Evolutionary conservation across 2,888 invertebrate species (phyloP).

Genomic region (Xestobium rufovillosum): DNA sequence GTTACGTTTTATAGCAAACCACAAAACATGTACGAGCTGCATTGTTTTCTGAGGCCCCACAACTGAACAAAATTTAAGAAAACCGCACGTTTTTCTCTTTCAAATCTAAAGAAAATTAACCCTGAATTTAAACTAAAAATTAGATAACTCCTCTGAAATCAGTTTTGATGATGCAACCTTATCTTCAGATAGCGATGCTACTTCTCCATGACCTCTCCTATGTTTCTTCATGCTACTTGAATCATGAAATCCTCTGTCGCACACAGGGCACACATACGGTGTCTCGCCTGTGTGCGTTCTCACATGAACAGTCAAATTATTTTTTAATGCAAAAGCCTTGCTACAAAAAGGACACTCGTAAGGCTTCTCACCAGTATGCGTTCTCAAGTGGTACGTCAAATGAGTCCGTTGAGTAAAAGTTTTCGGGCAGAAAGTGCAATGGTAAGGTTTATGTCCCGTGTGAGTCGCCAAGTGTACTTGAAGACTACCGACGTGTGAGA

Average conservation of each 20-base stretch:
- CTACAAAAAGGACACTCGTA: slow-evolving; percentile 24
- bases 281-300: slow-evolving; percentile 42
- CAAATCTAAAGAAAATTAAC: too few relatives aligned
- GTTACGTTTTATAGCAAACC: too few relatives aligned
- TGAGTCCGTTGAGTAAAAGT: slow-evolving; percentile 32
- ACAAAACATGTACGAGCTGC: too few relatives aligned
- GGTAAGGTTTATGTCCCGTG: slow-evolving; percentile 35
- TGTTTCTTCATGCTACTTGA: slow-evolving; percentile 3
- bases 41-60: too few relatives aligned
- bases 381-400: slow-evolving; percentile 31
- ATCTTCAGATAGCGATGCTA: too few relatives aligned
- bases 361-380: slow-evolving; percentile 33
- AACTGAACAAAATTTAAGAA: too few relatives aligned
- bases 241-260: slow-evolving; percentile 35
- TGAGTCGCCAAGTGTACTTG: slow-evolving; percentile 34
- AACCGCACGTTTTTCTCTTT: too few relatives aligned
- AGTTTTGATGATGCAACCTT: too few relatives aligned
- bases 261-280: slow-evolving; percentile 41
- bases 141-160: too few relatives aligned
- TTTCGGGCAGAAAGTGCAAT: slow-evolving; percentile 40
- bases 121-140: too few relatives aligned
- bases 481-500: slow-evolving; percentile 31
- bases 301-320: slow-evolving; percentile 41
- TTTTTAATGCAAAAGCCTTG: slow-evolving; percentile 39
- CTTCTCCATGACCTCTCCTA: slow-evolving; percentile 1